Evolutionary conservation across 2,113 vertebrate species (phyloP), one percentile per base, ranked within the genome.

Genomic region (Percopsis transmontana): DNA sequence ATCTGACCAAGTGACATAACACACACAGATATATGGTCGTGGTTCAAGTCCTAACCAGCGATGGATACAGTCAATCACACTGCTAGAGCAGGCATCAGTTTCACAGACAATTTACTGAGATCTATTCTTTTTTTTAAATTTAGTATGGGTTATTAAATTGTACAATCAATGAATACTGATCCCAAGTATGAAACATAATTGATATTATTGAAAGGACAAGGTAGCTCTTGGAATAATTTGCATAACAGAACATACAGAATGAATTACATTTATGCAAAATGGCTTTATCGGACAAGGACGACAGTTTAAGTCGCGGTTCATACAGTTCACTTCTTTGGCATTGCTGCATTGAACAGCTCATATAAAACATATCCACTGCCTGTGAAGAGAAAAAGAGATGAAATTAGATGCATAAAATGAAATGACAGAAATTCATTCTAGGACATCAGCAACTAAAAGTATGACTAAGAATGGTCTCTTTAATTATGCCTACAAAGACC

Each of bases 271-370:
- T 47, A 14, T 45, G 42, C 42, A 16, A 3, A 16, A 20, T 61
- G 50, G 27, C 51, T 21, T 0, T 16, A 60, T 0, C 1, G 54
- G 23, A 58, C 24, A 0, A 55, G 5, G 3, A 33, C 12, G n/a
- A 33, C 44, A 16, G 10, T 40, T 19, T 23, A 55, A 20, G 2
- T 16, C 11, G 11, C 18, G 0, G 1, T 1, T 50, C 27, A 11
- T 15, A 23, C 12, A 19, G 52, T 68, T 93, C 79, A 93, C 5
- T 95, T 95, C 87, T 92, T 95, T 27, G 94, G 94, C 84, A 93
- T 59, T 1, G 92, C 87, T 59, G 89, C 82, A 0, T 47, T 0
- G 20, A 82, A 20, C 63, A 96, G 72, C 50, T 73, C 27, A n/a
- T 94, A 94, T 2, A 95, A 0, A 50, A 76, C 59, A 68, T 88